Base-by-base conservation (phyloP, 2,888 invertebrate species). In the Zelleria hepariella region DNA sequence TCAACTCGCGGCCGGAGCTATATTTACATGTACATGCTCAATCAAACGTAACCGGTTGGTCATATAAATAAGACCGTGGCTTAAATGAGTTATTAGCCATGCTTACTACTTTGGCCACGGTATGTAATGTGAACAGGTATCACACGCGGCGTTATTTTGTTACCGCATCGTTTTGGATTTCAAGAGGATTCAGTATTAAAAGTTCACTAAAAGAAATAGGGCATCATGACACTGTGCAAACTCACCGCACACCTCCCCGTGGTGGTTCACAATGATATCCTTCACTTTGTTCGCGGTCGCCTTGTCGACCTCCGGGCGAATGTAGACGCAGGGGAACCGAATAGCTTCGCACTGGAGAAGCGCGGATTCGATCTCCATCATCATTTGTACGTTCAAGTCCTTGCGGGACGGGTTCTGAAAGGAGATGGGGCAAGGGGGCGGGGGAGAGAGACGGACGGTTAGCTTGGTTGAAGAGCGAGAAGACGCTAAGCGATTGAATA, bases 341-440 rank as follows among this genome's bases (percentile, higher is more conserved):
- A 96, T 92, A 66, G 94, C 91, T 78, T 96, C 96, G 59, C 94
- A 95, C 68, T 94, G 93, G 23, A 96, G 90, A 59, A 98, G 83
- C 0, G 95, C 91, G 64, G 96, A 94, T 75, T 97, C 96, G 60
- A 96, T 95, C 64, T 94, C 94, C 89, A 95, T 93, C 80, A 98
- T 95, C 94, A 99, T 95, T 77, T 98, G 98, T 61, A 97, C 93
- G 72, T 97, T 95, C 64, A 96, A 92, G 75, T 98, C 98, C 83
- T 96, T 94, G 42, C 96, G 93, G 2, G 96, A 95, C 1, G 97
- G 96, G 69, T 96, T 96, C 93, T 95, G 91, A 61, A 92, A 92
- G 78, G 69, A 85, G 56, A 63, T 71, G 70, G 58, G 59, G 61
- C 60, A 66, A 52, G 51, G n/a, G 65, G 65, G 68, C 65, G 65